Percentiles rank a stretch among this genome's conserved stretches.
phyloP scores from a whole-genome alignment of 2,888 invertebrate genomes.

The Unio delphinus region DNA sequence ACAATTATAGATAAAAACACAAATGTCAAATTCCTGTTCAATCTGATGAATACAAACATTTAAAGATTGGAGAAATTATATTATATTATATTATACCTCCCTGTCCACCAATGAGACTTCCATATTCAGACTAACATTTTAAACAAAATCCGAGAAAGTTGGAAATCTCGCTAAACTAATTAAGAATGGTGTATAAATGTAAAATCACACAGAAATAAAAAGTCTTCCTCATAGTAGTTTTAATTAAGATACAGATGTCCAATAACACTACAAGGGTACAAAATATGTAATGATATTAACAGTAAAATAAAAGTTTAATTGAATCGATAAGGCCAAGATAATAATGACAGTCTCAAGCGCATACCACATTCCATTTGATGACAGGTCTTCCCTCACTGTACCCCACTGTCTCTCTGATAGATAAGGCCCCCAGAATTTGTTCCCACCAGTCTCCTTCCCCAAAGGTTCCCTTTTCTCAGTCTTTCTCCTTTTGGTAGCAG shows the following conservation, averaged over 20 bases:
- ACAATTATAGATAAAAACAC: too few relatives aligned
- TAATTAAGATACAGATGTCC: background rate
- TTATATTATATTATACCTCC: too few relatives aligned
- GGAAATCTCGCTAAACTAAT: too few relatives aligned
- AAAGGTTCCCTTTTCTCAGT: background rate
- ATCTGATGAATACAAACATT: too few relatives aligned
- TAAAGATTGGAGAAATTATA: too few relatives aligned
- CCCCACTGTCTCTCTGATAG: constrained; percentile 36
- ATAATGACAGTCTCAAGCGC: background rate
- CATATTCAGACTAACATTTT: too few relatives aligned
- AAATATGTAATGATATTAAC: background rate
- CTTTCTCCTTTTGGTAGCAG: background rate
- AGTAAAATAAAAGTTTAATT: background rate
- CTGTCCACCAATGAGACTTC: too few relatives aligned
- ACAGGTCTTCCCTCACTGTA: constrained; percentile 31
- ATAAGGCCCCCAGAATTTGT: constrained; percentile 28
- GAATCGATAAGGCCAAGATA: too few relatives aligned
- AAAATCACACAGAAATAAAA: too few relatives aligned
- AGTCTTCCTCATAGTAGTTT: background rate
- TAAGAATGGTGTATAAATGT: too few relatives aligned
- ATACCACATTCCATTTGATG: constrained; percentile 21
- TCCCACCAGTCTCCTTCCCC: background rate
- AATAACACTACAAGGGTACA: background rate
- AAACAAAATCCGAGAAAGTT: too few relatives aligned
- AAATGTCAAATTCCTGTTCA: too few relatives aligned